Conservation (phyloP, 2,797 vertebrate species). For the Myripristis murdjan region DNA sequence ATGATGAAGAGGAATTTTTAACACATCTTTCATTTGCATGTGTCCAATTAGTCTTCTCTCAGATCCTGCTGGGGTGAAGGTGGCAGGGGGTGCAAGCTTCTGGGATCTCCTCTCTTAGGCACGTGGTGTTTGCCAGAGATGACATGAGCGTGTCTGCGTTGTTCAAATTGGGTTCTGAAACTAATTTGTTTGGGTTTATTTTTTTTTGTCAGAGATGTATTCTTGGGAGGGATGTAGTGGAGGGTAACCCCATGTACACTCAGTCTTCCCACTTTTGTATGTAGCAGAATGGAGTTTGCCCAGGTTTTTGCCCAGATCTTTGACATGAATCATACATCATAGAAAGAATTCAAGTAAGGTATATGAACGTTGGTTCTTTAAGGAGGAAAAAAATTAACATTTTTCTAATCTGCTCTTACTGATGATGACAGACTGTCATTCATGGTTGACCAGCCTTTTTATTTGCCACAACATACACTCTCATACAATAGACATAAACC, state of each 20-base stretch:
- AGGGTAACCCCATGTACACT: background rate
- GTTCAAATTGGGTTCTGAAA: constrained; percentile 19
- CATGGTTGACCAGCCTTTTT: too few species aligned
- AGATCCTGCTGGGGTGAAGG: constrained; percentile 54
- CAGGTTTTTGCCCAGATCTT: too few species aligned
- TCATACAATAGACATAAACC: too few species aligned
- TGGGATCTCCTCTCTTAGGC: constrained; percentile 36
- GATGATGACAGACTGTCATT: too few species aligned
- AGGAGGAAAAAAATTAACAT: too few species aligned
- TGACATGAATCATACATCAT: too few species aligned
- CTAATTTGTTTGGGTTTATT: constrained; percentile 41
- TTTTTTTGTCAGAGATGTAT: background rate
- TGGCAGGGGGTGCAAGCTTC: constrained; percentile 18
- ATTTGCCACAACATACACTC: background rate
- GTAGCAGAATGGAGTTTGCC: too few species aligned
- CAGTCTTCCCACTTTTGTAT: too few species aligned
- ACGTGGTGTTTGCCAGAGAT: constrained; percentile 31
- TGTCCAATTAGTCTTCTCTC: constrained; percentile 66
- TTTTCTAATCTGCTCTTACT: too few species aligned
- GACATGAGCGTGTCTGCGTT: constrained; percentile 19
- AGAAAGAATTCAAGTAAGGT: too few species aligned
- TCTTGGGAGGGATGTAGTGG: background rate
- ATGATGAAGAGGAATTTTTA: constrained; percentile 70
- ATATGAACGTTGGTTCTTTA: too few species aligned
- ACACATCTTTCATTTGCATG: constrained; percentile 76